These are phyloP conservation scores for Lepisosteus oculatus DNA, from an alignment of 2,113 vertebrate genomes.

Conservation along the genomic window DNA sequence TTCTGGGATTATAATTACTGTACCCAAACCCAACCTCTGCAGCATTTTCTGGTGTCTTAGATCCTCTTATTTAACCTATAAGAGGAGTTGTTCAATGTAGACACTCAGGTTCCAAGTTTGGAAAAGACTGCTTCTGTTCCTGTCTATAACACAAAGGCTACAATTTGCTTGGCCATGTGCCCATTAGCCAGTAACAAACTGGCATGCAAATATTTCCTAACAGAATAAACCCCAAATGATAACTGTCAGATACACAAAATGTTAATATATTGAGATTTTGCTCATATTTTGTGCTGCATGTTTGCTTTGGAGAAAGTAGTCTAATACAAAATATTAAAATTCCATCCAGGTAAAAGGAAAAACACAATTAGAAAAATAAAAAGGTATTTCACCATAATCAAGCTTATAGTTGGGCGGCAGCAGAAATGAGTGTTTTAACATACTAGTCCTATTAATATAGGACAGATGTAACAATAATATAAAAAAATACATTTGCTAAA, in stretches of 20 bases:
- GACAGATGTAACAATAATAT: neutral
- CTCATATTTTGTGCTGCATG: neutral
- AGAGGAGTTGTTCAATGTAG: neutral
- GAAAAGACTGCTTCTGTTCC: neutral
- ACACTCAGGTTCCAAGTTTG: neutral
- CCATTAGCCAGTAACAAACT: neutral
- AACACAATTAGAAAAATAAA: conserved; percentile 2
- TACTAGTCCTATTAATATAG: neutral
- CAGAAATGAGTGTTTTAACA: neutral
- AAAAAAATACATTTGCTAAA: neutral
- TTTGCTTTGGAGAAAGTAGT: neutral
- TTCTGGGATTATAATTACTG: neutral
- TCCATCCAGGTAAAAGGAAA: neutral
- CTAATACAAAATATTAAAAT: neutral
- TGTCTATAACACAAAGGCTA: neutral
- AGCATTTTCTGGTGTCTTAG: neutral
- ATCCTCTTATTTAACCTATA: neutral
- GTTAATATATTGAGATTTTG: neutral
- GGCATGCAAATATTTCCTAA: neutral
- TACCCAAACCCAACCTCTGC: neutral
- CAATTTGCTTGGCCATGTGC: neutral
- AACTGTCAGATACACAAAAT: neutral
- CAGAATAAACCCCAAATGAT: neutral
- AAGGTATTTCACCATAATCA: conserved; percentile 7
- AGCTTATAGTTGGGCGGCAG: neutral